Base-by-base conservation (phyloP, 2,797 vertebrate species). In the Platyrinchus mystaceus region DNA sequence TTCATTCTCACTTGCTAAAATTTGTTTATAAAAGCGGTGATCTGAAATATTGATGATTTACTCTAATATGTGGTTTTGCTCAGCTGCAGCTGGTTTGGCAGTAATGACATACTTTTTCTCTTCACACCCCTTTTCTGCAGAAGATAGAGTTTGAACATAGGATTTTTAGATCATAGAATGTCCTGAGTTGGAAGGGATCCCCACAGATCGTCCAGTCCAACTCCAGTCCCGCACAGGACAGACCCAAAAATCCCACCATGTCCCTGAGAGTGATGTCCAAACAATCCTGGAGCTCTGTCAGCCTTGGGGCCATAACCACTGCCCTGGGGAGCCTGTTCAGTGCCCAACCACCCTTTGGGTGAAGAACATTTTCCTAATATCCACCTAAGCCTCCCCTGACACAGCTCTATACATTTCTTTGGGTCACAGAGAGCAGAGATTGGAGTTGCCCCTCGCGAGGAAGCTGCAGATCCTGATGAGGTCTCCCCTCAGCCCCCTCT, bases 21-120 rank as follows among this genome's bases (percentile, higher is more conserved):
- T 71, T 69, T 91, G 94, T 96, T 94, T 92, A 74, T 80, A 76
- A 69, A 82, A 93, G 84, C 44, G 60, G 56, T 46, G 58, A 77
- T 44, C 41, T 94, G 79, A 95, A 93, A 89, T 85, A 93, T 62
- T 90, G 77, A 76, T 69, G 69, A 52, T 85, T 80, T 71, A 84
- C 66, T 84, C 69, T 60, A 44, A 5, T 26, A 47, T 6, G 4
- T 3, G 30, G 76, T 16, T 94, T 22, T 49, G 69, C 80, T 87
- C 84, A 90, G 74, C 59, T 46, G 70, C 50, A 12, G 80, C 69
- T 82, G 56, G 19, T 46, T 67, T 58, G 64, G 59, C 87, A 88
- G 80, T 39, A 82, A 50, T 86, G 77, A 67, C 55, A 27, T 20
- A 52, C 56, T 59, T 78, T 66, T 66, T 46, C 50, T 78, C 69